Conservation (phyloP, 2,888 invertebrate species). For the Cantharis rustica region DNA sequence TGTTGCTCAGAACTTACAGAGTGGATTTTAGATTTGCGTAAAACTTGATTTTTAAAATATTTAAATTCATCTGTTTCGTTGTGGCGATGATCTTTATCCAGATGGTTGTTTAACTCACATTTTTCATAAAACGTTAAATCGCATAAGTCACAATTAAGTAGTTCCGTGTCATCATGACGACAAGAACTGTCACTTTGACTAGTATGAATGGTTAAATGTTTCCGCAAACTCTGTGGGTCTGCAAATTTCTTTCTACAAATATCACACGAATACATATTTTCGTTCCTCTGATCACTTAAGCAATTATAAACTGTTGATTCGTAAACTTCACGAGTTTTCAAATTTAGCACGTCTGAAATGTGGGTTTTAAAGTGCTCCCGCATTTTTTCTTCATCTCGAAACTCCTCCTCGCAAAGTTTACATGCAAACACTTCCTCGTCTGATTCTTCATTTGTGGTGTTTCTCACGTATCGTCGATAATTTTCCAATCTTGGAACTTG, state of each 20-base stretch:
- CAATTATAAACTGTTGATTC: not conserved
- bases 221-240: not conserved
- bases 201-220: not conserved
- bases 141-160: not conserved
- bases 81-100: not conserved
- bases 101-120: not conserved
- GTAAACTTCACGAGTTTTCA: not conserved
- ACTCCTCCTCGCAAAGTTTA: not conserved
- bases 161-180: not conserved
- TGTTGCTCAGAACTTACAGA: too few relatives aligned
- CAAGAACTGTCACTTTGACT: not conserved
- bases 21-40: not conserved
- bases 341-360: not conserved
- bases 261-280: not conserved
- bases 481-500: not conserved
- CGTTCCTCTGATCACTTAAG: not conserved
- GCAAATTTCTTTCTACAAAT: not conserved
- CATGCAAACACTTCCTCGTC: not conserved
- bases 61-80: not conserved
- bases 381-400: not conserved
- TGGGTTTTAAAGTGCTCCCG: not conserved
- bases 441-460: not conserved
- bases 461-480: not conserved
- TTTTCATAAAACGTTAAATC: not conserved
- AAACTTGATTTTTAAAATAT: not conserved